A percentile compares a stretch with the other conserved stretches of the same genome.
phyloP scores from a whole-genome alignment of 2,888 invertebrate species.

The Zele albiditarsus region DNA sequence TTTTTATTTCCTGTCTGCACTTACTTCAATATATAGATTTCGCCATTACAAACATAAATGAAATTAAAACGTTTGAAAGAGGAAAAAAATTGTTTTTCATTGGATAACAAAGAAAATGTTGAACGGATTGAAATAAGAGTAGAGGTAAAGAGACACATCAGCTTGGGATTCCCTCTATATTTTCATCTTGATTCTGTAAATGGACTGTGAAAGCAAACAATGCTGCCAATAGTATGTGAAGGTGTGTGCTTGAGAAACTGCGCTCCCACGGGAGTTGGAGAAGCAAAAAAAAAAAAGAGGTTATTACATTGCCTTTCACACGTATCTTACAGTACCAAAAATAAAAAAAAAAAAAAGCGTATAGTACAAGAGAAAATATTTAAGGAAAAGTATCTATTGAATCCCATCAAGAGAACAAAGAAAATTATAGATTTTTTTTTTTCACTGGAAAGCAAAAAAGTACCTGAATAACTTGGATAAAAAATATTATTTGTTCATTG shows the following conservation, averaged over 20 bases:
- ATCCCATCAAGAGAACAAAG: neutral
- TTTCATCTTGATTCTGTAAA: constrained; percentile 1
- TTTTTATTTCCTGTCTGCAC: neutral
- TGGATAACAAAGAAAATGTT: neutral
- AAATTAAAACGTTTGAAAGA: neutral
- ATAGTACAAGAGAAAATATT: neutral
- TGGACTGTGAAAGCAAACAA: constrained; percentile 9
- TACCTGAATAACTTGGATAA: neutral
- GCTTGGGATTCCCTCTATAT: neutral
- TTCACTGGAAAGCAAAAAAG: neutral
- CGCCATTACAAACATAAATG: neutral
- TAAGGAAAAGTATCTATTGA: neutral
- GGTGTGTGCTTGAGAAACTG: neutral
- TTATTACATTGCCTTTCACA: neutral
- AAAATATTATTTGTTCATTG: neutral
- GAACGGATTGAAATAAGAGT: constrained; percentile 1
- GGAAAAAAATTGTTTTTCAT: neutral
- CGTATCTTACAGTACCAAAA: neutral
- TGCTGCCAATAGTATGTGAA: neutral
- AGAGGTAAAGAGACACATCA: neutral
- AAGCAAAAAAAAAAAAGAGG: neutral
- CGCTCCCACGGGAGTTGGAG: constrained; percentile 3
- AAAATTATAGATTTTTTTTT: neutral
- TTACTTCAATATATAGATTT: neutral
- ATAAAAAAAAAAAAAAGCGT: neutral